These are phyloP conservation scores for Furnarius figulus DNA, from an alignment of 2,113 vertebrate genomes.

Conservation along the genomic window DNA sequence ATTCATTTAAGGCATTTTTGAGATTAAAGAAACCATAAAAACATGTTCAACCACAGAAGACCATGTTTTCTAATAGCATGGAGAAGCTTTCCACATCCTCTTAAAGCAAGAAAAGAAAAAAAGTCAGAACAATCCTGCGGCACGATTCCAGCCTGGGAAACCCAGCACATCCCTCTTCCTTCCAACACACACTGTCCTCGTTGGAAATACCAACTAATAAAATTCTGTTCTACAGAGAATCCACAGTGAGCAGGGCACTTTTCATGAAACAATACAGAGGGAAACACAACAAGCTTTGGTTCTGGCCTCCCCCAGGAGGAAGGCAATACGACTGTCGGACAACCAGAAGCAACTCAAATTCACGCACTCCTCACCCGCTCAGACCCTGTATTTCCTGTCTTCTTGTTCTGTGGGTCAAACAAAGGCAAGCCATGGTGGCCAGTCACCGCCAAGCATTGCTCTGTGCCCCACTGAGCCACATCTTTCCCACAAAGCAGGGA, in stretches of 20 bases:
- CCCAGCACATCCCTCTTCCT: neutral
- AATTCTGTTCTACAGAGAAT: neutral
- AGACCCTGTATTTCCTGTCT: neutral
- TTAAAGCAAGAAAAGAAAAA: neutral
- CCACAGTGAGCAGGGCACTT: neutral
- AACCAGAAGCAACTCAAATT: neutral
- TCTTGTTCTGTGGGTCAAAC: fast-evolving
- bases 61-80: conserved; percentile 62
- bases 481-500: neutral
- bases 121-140: neutral
- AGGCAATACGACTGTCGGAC: neutral
- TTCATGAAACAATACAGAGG: neutral
- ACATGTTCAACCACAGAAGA: conserved; percentile 64
- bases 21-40: conserved; percentile 76
- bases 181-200: neutral
- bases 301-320: neutral
- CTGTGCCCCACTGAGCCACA: fast-evolving
- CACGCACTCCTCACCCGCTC: neutral
- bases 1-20: conserved; percentile 70
- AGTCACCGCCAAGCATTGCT: fast-evolving
- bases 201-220: conserved; percentile 39
- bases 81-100: conserved; percentile 45
- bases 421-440: neutral
- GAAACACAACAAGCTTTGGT: neutral
- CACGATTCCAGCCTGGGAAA: neutral